Conservation (phyloP, 2,888 invertebrate genomes). For the Netelia virgata region DNA sequence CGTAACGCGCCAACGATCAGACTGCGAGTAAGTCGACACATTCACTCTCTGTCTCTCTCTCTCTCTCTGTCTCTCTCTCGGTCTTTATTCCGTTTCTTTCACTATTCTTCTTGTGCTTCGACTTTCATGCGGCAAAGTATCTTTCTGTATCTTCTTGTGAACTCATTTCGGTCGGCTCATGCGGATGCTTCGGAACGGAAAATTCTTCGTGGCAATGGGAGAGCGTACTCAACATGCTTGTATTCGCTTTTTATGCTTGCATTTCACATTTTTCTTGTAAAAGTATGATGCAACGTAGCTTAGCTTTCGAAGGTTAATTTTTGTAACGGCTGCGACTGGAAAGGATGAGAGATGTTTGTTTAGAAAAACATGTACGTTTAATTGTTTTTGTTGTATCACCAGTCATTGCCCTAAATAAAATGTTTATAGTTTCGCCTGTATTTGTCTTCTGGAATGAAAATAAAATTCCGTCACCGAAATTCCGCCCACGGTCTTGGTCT, state of each 20-base stretch:
- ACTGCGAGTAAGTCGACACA: constrained; percentile 47
- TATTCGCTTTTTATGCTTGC: neutral
- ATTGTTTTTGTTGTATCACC: too few species aligned
- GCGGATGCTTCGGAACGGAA: neutral
- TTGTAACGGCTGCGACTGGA: too few species aligned
- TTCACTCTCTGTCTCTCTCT: constrained; percentile 43
- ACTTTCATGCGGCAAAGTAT: neutral
- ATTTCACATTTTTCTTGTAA: neutral
- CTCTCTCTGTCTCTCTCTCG: neutral
- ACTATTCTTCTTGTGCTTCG: constrained; percentile 5
- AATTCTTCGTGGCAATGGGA: constrained; percentile 35
- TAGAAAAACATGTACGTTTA: too few species aligned
- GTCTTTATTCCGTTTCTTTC: constrained; percentile 36
- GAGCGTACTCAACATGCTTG: neutral
- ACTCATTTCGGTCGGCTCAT: neutral
- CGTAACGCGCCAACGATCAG: constrained; percentile 64
- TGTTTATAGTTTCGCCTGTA: too few species aligned
- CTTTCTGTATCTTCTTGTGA: neutral
- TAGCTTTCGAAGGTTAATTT: neutral
- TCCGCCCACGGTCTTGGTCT: constrained; percentile 64
- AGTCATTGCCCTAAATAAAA: too few species aligned
- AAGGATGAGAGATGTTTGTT: too few species aligned
- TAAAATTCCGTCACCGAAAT: too few species aligned
- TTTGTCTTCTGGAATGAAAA: too few species aligned
- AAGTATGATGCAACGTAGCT: neutral